phyloP scores from a whole-genome alignment of 2,797 vertebrate genomes.

The Balearica regulorum region DNA sequence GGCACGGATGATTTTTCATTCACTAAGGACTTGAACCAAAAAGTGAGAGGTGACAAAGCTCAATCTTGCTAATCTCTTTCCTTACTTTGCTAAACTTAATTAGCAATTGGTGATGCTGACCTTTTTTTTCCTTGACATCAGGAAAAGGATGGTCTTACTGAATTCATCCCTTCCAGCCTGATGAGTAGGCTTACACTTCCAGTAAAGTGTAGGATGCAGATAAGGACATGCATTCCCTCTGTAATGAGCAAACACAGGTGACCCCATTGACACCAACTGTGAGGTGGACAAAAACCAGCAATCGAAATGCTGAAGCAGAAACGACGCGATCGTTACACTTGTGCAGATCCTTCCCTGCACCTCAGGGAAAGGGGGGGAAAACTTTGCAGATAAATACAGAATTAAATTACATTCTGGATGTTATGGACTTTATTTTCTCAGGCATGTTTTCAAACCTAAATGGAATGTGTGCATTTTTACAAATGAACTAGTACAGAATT shows the following conservation, averaged over 20 bases:
- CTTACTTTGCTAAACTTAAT: not conserved
- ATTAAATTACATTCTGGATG: not conserved
- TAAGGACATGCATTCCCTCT: not conserved
- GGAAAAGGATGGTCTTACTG: not conserved
- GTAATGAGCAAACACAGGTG: not conserved
- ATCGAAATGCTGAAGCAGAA: not conserved
- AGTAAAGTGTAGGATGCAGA: not conserved
- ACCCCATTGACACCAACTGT: not conserved
- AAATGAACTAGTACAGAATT: not conserved
- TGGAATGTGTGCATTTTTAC: not conserved
- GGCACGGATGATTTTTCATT: slow-evolving; percentile 16
- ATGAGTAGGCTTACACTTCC: not conserved
- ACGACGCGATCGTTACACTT: not conserved
- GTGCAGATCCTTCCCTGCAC: not conserved
- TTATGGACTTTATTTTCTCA: not conserved
- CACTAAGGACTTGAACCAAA: not conserved
- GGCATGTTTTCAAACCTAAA: not conserved
- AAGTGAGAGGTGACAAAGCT: not conserved
- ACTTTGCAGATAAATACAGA: not conserved
- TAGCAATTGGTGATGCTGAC: not conserved
- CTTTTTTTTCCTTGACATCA: not conserved
- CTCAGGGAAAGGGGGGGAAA: not conserved
- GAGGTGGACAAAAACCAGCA: not conserved
- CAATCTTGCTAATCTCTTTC: slow-evolving; percentile 18
- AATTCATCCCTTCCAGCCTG: not conserved